Conservation (phyloP, 2,888 invertebrate genomes). For the Flexamia atlantica region DNA sequence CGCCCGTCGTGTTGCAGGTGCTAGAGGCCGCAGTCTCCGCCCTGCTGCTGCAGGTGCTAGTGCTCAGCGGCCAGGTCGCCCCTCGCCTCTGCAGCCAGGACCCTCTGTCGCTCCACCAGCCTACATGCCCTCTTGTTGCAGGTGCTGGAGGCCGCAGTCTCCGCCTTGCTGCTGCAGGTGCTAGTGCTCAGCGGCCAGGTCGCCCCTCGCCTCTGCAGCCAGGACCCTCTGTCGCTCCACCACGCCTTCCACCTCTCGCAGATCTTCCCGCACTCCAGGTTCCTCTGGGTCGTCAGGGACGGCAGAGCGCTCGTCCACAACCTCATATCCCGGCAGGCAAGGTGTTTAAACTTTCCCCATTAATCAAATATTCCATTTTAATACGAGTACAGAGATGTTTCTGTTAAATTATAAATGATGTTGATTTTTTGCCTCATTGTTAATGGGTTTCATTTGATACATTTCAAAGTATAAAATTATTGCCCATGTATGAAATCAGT, state of each 20-base stretch:
- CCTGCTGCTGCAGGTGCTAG: constrained; percentile 97
- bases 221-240: constrained; percentile 90
- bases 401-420: too few relatives aligned
- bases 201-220: constrained; percentile 97
- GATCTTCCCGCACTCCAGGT: constrained; percentile 98
- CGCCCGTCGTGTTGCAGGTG: constrained; percentile 82
- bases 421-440: too few relatives aligned
- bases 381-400: too few relatives aligned
- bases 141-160: constrained; percentile 96
- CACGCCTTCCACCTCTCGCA: constrained; percentile 90
- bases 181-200: constrained; percentile 97
- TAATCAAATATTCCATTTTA: too few relatives aligned
- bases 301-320: constrained; percentile 99
- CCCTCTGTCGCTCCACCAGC: constrained; percentile 86
- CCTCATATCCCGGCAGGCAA: constrained; percentile 95
- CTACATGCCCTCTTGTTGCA: constrained; percentile 73
- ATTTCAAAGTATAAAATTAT: too few relatives aligned
- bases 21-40: constrained; percentile 97
- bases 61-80: constrained; percentile 96
- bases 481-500: too few relatives aligned
- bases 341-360: constrained; percentile 62
- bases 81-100: constrained; percentile 99
- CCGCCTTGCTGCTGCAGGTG: constrained; percentile 97
- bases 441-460: too few relatives aligned
- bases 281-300: constrained; percentile 98